These are phyloP conservation scores for Philotrypesis tridentata DNA, from an alignment of 1,140 invertebrate species.

Conservation along the genomic window DNA sequence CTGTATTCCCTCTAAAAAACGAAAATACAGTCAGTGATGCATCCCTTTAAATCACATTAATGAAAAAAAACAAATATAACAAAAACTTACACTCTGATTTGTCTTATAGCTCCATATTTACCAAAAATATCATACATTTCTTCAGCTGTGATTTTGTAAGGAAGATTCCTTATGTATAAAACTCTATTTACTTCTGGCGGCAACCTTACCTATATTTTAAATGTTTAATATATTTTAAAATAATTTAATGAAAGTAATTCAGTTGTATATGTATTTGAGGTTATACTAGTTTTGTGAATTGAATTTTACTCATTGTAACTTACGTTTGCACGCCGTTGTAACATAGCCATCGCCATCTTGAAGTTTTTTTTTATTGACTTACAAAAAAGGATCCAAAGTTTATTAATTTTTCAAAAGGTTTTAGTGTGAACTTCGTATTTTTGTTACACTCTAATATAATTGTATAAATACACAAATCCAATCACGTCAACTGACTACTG, in stretches of 20 bases:
- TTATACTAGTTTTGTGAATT: constrained; percentile 14
- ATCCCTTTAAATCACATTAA: neutral
- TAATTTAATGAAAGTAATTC: neutral
- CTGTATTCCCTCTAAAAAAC: constrained; percentile 92
- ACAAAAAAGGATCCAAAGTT: too few relatives aligned
- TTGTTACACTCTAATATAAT: too few relatives aligned
- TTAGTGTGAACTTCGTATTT: too few relatives aligned
- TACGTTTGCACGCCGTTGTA: constrained; percentile 78
- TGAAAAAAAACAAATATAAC: constrained; percentile 13
- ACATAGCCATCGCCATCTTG: constrained; percentile 77
- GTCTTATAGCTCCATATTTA: constrained; percentile 98
- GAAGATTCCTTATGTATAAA: constrained; percentile 96
- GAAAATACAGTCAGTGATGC: constrained; percentile 37
- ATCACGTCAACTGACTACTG: too few relatives aligned
- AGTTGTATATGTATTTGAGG: constrained; percentile 10
- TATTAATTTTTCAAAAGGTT: too few relatives aligned
- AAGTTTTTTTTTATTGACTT: neutral
- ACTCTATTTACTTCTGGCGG: constrained; percentile 99
- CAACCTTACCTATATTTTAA: constrained; percentile 92
- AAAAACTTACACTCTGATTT: constrained; percentile 95
- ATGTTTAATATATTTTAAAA: constrained; percentile 19
- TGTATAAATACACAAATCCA: too few relatives aligned
- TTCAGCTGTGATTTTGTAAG: constrained; percentile 99
- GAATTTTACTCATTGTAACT: constrained; percentile 57
- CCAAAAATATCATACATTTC: constrained; percentile 99